Conservation (phyloP, 2,888 invertebrate species). For the Leptinotarsa juncta region DNA sequence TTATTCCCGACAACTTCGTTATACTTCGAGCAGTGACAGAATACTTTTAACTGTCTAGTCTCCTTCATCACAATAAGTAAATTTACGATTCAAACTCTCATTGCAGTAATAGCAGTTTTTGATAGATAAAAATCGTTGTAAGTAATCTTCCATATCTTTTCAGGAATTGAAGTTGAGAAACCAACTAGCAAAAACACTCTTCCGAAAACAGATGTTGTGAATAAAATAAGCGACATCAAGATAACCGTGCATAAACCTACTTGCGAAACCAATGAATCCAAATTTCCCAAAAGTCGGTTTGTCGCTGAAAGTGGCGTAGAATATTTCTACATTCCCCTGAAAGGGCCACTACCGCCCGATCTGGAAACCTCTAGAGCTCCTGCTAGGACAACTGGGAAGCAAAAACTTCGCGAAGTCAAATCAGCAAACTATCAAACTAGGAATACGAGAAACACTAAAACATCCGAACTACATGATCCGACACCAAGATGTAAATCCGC, state of each 20-base stretch:
- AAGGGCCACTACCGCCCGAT: slow-evolving; percentile 62
- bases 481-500: slow-evolving; percentile 51
- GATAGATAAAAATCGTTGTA: too few species aligned
- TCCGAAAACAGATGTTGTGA: slow-evolving; percentile 47
- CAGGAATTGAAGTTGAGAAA: slow-evolving; percentile 47
- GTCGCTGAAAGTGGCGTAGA: slow-evolving; percentile 63
- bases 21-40: too few species aligned
- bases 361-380: slow-evolving; percentile 5
- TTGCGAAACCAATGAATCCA: slow-evolving; percentile 39
- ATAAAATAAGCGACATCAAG: slow-evolving; percentile 53
- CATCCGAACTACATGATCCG: slow-evolving; percentile 25
- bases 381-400: slow-evolving; percentile 1
- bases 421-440: slow-evolving; percentile 43
- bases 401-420: slow-evolving; percentile 46
- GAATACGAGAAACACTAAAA: slow-evolving; percentile 27
- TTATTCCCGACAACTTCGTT: too few species aligned
- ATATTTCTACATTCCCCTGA: slow-evolving; percentile 66
- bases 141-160: background rate
- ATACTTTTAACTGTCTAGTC: too few species aligned
- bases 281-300: slow-evolving; percentile 53
- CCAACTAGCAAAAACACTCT: slow-evolving; percentile 39
- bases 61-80: too few species aligned
- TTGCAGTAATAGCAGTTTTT: too few species aligned
- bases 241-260: slow-evolving; percentile 61
- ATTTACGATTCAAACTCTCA: too few species aligned